Percentiles rank a stretch among this genome's conserved stretches.
phyloP scores from a whole-genome alignment of 64 coral and sea anemone genomes.

The Astreopora myriophthalma region DNA sequence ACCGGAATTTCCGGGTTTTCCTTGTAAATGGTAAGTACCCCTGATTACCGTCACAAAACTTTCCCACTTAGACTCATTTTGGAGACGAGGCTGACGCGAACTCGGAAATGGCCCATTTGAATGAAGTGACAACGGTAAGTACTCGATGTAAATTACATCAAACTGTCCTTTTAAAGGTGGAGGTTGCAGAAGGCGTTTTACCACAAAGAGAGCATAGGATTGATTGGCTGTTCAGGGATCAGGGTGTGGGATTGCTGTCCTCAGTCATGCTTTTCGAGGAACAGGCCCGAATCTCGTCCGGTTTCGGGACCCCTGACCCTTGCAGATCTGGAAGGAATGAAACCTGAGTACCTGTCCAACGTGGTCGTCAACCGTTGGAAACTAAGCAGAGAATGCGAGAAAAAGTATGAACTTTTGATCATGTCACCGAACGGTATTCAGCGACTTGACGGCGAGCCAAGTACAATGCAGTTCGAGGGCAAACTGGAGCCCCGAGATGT shows the following conservation, averaged over 20 bases:
- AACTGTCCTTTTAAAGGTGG: neutral
- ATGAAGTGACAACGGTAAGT: too few relatives aligned
- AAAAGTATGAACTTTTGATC: slow-evolving; percentile 33
- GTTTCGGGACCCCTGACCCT: neutral
- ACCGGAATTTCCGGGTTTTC: too few relatives aligned
- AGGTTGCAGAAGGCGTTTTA: neutral
- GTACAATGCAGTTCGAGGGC: slow-evolving; percentile 8
- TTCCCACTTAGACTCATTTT: too few relatives aligned
- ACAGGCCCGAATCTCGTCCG: too few relatives aligned
- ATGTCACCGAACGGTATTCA: slow-evolving; percentile 53
- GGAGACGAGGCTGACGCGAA: too few relatives aligned
- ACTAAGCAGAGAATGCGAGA: neutral
- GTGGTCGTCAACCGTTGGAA: neutral
- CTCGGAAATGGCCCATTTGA: too few relatives aligned
- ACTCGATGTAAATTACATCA: too few relatives aligned
- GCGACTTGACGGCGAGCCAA: slow-evolving; percentile 27
- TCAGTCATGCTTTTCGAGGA: neutral
- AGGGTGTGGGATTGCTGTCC: neutral
- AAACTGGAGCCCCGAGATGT: slow-evolving; percentile 53
- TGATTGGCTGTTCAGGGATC: neutral
- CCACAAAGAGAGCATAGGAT: neutral
- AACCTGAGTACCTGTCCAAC: neutral
- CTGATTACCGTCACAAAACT: too few relatives aligned
- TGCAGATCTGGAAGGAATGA: neutral
- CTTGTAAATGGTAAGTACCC: too few relatives aligned